Conservation (phyloP, 1,140 invertebrate genomes). For the Cryptotermes secundus region DNA sequence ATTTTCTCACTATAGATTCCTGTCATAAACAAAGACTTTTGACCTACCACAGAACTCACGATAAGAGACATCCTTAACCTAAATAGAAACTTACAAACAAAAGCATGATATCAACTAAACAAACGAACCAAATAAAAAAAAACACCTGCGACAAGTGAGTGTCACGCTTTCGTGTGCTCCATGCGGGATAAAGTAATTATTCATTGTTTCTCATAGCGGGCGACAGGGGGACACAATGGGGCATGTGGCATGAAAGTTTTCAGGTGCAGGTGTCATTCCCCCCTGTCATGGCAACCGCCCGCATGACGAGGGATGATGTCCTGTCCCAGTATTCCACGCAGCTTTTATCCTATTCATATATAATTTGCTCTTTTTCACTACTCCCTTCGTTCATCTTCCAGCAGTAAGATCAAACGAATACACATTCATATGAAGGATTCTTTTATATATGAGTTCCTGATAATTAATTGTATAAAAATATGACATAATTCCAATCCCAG, state of each 20-base stretch:
- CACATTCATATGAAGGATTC: neutral
- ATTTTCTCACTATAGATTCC: too few species aligned
- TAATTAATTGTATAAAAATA: too few species aligned
- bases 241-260: neutral
- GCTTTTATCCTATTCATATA: constrained; percentile 10
- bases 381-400: neutral
- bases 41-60: too few species aligned
- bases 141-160: neutral
- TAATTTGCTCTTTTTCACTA: neutral
- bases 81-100: neutral
- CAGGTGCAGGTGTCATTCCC: neutral
- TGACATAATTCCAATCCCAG: too few species aligned
- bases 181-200: constrained; percentile 18
- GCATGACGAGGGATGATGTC: constrained; percentile 8
- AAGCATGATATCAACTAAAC: neutral
- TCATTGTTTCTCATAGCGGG: neutral
- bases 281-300: constrained; percentile 14
- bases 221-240: neutral
- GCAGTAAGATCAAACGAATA: neutral
- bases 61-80: neutral
- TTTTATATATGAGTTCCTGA: neutral
- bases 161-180: neutral
- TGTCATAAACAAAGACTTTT: neutral
- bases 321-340: neutral
- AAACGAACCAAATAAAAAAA: neutral